A percentile compares a stretch with the other conserved stretches of the same genome.
phyloP scores from a whole-genome alignment of 1,140 invertebrate genomes.

The Aleiodes sp. region DNA sequence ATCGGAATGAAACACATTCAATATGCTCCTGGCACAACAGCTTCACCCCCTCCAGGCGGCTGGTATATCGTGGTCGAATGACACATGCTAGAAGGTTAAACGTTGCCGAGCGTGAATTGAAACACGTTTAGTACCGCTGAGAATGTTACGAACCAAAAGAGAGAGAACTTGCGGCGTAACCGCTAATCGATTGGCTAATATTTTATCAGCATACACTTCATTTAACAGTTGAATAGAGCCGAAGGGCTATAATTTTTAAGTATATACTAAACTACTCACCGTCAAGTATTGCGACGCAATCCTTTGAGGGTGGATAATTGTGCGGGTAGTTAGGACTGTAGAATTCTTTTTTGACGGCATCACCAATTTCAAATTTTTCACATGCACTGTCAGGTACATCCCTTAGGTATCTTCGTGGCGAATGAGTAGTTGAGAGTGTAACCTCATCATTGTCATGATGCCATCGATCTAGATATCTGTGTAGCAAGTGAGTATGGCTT shows the following conservation, averaged over 20 bases:
- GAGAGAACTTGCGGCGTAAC: constrained; percentile 25
- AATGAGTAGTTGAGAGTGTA: constrained; percentile 30
- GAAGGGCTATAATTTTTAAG: background rate
- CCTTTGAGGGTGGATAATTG: constrained; percentile 76
- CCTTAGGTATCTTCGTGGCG: constrained; percentile 51
- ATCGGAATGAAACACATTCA: background rate
- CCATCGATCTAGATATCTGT: constrained; percentile 23
- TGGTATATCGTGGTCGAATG: background rate
- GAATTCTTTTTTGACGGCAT: constrained; percentile 71
- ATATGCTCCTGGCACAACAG: background rate
- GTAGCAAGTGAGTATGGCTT: background rate
- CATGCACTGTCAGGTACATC: constrained; percentile 56
- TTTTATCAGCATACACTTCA: constrained; percentile 7
- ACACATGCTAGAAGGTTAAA: constrained; percentile 20
- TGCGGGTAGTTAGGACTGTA: constrained; percentile 79
- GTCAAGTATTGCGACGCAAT: constrained; percentile 75
- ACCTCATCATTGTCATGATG: background rate
- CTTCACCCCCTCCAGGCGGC: background rate
- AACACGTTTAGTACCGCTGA: constrained; percentile 34
- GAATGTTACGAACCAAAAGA: constrained; percentile 35
- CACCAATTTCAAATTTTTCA: constrained; percentile 69
- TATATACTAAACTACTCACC: constrained; percentile 66
- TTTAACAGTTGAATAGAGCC: background rate
- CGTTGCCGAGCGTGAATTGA: constrained; percentile 24
- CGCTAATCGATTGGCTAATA: constrained; percentile 29